Percentiles rank a stretch among this genome's conserved stretches.
These are phyloP conservation scores for Pachycephus smyrnensis DNA, from an alignment of 2,888 invertebrate species.

Conservation along the genomic window DNA sequence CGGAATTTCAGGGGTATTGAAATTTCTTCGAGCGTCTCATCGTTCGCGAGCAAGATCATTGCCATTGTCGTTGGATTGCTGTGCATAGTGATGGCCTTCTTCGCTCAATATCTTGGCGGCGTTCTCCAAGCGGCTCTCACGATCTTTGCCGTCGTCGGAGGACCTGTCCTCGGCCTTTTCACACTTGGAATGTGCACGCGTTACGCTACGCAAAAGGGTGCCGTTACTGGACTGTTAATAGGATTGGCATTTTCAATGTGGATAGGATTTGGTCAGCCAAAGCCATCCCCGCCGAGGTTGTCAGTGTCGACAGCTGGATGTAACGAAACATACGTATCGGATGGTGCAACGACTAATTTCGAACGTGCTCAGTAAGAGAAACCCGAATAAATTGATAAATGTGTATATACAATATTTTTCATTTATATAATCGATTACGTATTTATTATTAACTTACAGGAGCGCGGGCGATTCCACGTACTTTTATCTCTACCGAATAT, in stretches of 20 bases:
- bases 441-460: slow-evolving; percentile 8
- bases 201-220: slow-evolving; percentile 80
- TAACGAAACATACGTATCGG: slow-evolving; percentile 24
- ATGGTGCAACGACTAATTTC: not conserved
- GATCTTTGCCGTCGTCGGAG: slow-evolving; percentile 89
- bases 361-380: not conserved
- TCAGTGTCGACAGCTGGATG: slow-evolving; percentile 73
- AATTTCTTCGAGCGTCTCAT: slow-evolving; percentile 31
- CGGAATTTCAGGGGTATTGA: slow-evolving; percentile 31
- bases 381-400: not conserved
- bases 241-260: slow-evolving; percentile 80
- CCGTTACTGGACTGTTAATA: slow-evolving; percentile 74
- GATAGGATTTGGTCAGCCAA: slow-evolving; percentile 87
- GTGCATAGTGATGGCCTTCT: slow-evolving; percentile 83
- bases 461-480: slow-evolving; percentile 32
- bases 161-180: slow-evolving; percentile 86
- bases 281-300: slow-evolving; percentile 72
- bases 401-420: not conserved
- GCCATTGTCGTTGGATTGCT: slow-evolving; percentile 67
- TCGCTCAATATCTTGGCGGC: slow-evolving; percentile 73
- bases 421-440: not conserved
- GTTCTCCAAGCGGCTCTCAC: slow-evolving; percentile 84
- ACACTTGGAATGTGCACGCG: slow-evolving; percentile 87
- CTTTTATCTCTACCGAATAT: slow-evolving; percentile 57
- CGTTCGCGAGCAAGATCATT: slow-evolving; percentile 16